Conservation (phyloP, 30 jellyfish, hydroid and myxozoan genomes). For the Aurelia sp. region DNA sequence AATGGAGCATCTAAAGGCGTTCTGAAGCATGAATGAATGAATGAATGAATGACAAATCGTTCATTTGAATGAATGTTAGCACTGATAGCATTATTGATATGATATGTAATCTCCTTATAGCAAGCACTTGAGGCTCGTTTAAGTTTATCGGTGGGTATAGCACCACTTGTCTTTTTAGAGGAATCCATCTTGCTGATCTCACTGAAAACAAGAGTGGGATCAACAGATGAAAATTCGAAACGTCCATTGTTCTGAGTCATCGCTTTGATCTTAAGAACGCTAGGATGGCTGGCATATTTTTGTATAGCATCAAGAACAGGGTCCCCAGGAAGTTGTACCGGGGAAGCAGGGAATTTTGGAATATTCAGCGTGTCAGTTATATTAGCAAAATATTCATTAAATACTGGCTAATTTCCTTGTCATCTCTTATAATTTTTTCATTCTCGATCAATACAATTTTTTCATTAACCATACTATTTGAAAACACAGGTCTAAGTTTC, state of each 20-base stretch:
- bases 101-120: conserved; percentile 33
- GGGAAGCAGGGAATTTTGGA: conserved; percentile 10
- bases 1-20: too few species aligned
- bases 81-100: conserved; percentile 18
- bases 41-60: too few species aligned
- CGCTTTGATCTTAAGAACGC: conserved; percentile 33
- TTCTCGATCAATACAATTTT: background rate
- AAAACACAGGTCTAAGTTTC: background rate
- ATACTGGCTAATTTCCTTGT: conserved; percentile 5
- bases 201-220: conserved; percentile 33
- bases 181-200: conserved; percentile 43
- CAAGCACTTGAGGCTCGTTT: conserved; percentile 38
- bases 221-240: conserved; percentile 24
- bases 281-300: conserved; percentile 42
- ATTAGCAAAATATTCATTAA: conserved; percentile 3
- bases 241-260: background rate
- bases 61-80: too few species aligned
- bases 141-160: conserved; percentile 37
- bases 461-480: conserved; percentile 7
- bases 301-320: conserved; percentile 30
- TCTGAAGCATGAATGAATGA: too few species aligned
- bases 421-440: background rate
- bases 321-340: background rate
- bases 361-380: conserved; percentile 9
- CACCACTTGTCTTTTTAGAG: conserved; percentile 44